Evolutionary conservation across 2,888 invertebrate genomes (phyloP).

Genomic region (Phalera bucephala): DNA sequence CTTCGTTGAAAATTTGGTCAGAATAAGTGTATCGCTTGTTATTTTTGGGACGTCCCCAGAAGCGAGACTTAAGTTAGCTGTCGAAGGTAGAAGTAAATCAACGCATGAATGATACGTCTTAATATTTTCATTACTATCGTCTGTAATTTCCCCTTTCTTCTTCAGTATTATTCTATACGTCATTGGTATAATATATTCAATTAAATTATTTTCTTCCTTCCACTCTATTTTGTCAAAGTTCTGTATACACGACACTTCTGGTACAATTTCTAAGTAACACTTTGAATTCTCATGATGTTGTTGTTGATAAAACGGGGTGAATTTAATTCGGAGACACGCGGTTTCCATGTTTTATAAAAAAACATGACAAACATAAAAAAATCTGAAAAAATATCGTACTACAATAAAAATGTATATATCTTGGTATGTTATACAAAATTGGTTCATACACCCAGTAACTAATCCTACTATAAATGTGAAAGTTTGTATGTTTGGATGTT

Average conservation of each 20-base stretch:
- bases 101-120: slow-evolving; percentile 69
- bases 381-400: slow-evolving; percentile 7
- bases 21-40: slow-evolving; percentile 53
- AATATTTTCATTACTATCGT: slow-evolving; percentile 16
- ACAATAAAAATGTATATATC: no score
- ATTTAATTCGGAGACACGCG: slow-evolving; percentile 58
- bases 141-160: slow-evolving; percentile 30
- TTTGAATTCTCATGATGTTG: slow-evolving; percentile 39
- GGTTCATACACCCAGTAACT: no score
- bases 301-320: slow-evolving; percentile 53
- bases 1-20: slow-evolving; percentile 22
- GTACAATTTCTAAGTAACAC: slow-evolving; percentile 64
- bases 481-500: no score
- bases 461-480: no score
- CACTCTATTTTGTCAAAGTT: slow-evolving; percentile 62
- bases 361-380: slow-evolving; percentile 15
- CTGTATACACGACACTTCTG: slow-evolving; percentile 54
- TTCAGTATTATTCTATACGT: slow-evolving; percentile 62
- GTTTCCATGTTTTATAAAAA: slow-evolving; percentile 46
- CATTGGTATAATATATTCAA: slow-evolving; percentile 66
- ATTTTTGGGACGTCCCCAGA: slow-evolving; percentile 48
- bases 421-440: no score
- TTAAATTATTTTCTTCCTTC: slow-evolving; percentile 43
- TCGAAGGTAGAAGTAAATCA: slow-evolving; percentile 46
- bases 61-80: slow-evolving; percentile 33